A percentile compares a stretch with the other conserved stretches of the same genome.
phyloP scores from a whole-genome alignment of 2,888 invertebrate species.

The Cerastis leucographa region DNA sequence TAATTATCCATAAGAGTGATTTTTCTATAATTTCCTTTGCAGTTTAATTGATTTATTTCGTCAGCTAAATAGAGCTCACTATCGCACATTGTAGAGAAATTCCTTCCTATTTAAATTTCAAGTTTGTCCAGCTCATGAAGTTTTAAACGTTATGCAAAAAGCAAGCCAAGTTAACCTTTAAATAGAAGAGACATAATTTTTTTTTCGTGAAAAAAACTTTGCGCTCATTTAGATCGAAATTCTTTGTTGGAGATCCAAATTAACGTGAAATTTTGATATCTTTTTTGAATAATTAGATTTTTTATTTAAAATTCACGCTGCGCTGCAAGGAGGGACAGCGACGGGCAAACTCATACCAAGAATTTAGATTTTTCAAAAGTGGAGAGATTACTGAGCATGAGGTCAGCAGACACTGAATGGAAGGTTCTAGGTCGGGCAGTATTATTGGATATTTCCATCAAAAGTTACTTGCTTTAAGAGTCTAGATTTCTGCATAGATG shows the following conservation, averaged over 20 bases:
- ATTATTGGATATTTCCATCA: no score
- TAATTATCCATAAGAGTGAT: not conserved
- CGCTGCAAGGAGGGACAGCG: no score
- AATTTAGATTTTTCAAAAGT: no score
- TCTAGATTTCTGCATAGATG: no score
- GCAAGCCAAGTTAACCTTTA: slow-evolving; percentile 16
- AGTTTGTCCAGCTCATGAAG: slow-evolving; percentile 33
- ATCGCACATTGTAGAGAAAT: not conserved
- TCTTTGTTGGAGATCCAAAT: slow-evolving; percentile 25
- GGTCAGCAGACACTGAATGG: no score
- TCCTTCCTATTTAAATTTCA: slow-evolving; percentile 14
- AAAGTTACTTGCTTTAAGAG: no score
- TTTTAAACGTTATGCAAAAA: slow-evolving; percentile 40
- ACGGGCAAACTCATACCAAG: no score
- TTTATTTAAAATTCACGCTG: no score
- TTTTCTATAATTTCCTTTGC: not conserved
- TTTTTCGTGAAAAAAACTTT: slow-evolving; percentile 9
- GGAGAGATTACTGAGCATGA: no score
- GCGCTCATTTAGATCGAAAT: slow-evolving; percentile 31
- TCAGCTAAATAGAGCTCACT: not conserved
- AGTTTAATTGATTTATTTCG: not conserved
- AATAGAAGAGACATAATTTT: slow-evolving; percentile 37
- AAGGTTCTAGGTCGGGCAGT: no score
- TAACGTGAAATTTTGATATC: not conserved
- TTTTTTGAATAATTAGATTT: not conserved